A percentile compares a stretch with the other conserved stretches of the same genome.
Conservation (phyloP, 2,888 invertebrate species). For the Teleiodes luculella region DNA sequence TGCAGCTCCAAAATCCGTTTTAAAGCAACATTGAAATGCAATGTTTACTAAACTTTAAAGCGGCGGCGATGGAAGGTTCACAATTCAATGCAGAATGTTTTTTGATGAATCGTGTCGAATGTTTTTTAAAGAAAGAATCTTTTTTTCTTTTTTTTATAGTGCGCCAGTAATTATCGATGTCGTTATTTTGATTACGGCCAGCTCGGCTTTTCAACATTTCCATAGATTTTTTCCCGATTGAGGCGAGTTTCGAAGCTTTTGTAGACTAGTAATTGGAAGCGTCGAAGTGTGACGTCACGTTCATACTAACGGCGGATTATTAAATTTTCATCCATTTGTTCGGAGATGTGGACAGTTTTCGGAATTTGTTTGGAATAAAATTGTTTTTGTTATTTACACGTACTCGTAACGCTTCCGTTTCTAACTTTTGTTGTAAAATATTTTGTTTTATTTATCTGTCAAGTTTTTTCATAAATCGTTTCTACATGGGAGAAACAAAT, state of each 20-base stretch:
- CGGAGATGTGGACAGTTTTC: background rate
- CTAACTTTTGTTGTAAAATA: too few relatives aligned
- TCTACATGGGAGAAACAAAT: too few relatives aligned
- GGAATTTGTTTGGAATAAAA: too few relatives aligned
- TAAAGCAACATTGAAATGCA: background rate
- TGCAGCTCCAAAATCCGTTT: background rate
- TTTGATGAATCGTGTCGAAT: too few relatives aligned
- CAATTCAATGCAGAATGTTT: background rate
- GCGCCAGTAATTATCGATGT: slow-evolving; percentile 26
- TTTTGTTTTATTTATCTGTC: too few relatives aligned
- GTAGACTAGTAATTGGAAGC: background rate
- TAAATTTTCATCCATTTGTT: background rate
- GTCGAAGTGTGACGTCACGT: background rate
- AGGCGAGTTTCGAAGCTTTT: background rate
- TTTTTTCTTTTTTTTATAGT: background rate
- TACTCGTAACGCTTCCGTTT: too few relatives aligned
- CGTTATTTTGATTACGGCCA: slow-evolving; percentile 28
- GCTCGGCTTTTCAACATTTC: background rate
- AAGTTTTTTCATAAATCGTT: too few relatives aligned
- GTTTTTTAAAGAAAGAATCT: too few relatives aligned
- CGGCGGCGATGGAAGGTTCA: background rate
- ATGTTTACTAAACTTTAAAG: slow-evolving; percentile 13
- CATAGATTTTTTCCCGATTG: slow-evolving; percentile 5
- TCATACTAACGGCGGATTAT: background rate
- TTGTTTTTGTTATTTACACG: too few relatives aligned